These are phyloP conservation scores for Lumbricus terrestris DNA, from an alignment of 2,888 invertebrate genomes.

Conservation along the genomic window DNA sequence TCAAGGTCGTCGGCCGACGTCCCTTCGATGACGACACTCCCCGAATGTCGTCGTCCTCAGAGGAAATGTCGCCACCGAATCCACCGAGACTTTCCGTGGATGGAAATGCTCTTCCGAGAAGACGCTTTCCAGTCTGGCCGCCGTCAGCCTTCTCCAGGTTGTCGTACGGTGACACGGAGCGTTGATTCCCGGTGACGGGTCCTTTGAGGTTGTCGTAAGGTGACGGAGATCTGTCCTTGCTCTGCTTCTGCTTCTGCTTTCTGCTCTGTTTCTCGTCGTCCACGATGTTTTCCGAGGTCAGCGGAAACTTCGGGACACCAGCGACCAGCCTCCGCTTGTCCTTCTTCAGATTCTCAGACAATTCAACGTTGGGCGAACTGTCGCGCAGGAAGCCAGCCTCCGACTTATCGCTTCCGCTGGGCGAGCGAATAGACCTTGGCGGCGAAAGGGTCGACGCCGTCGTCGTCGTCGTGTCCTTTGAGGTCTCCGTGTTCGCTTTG, in stretches of 20 bases:
- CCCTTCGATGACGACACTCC: conserved; percentile 18
- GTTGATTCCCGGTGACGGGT: not conserved
- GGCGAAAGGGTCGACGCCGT: conserved; percentile 8
- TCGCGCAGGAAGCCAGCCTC: conserved; percentile 35
- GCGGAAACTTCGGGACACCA: conserved; percentile 32
- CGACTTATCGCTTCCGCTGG: conserved; percentile 12
- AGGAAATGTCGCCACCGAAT: conserved; percentile 19
- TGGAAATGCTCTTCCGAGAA: not conserved
- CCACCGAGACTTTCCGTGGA: conserved; percentile 24
- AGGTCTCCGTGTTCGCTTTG: not conserved
- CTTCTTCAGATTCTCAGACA: not conserved
- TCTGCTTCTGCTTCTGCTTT: not conserved
- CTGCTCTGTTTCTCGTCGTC: not conserved
- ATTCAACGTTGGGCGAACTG: conserved; percentile 44
- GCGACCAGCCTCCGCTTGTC: conserved; percentile 26
- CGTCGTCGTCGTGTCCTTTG: not conserved
- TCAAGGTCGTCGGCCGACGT: conserved; percentile 4
- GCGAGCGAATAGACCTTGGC: conserved; percentile 4
- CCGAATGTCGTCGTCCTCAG: conserved; percentile 20
- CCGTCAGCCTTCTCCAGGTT: conserved; percentile 17
- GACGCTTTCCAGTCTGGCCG: not conserved
- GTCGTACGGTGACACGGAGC: conserved; percentile 35
- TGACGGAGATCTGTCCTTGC: conserved; percentile 33
- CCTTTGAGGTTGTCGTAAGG: conserved; percentile 19
- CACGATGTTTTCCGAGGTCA: conserved; percentile 16